These are phyloP conservation scores for Lycophotia porphyrea DNA, from an alignment of 2,888 invertebrate species.

Conservation along the genomic window DNA sequence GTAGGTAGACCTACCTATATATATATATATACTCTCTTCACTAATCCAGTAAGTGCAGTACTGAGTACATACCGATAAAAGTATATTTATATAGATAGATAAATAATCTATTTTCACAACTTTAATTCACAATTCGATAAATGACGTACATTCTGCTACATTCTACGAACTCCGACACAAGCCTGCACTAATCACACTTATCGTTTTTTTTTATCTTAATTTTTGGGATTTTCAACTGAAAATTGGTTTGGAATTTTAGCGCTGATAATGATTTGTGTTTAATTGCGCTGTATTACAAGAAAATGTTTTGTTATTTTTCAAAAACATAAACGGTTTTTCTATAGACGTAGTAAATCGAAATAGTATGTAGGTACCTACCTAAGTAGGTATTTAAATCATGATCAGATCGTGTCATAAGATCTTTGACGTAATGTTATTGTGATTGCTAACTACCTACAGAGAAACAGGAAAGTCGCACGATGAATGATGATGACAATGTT, in stretches of 20 bases:
- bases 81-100: conserved; percentile 7
- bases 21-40: too few species aligned
- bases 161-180: background rate
- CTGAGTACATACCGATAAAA: background rate
- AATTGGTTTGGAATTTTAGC: background rate
- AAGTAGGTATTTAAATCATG: background rate
- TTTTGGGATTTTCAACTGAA: background rate
- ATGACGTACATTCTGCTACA: background rate
- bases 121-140: conserved; percentile 24
- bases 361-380: too few species aligned
- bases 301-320: conserved; percentile 2
- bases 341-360: conserved; percentile 6
- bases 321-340: conserved; percentile 15
- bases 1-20: too few species aligned
- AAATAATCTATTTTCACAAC: conserved; percentile 3
- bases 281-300: background rate
- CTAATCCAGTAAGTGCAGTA: background rate
- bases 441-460: conserved; percentile 7
- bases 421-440: conserved; percentile 37
- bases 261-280: background rate
- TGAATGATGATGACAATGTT: conserved; percentile 19
- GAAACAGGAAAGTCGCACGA: conserved; percentile 41
- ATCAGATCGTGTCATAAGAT: conserved; percentile 14
- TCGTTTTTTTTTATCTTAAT: background rate
- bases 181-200: conserved; percentile 1